phyloP scores from a whole-genome alignment of 2,113 vertebrate genomes.

The Solea solea region DNA sequence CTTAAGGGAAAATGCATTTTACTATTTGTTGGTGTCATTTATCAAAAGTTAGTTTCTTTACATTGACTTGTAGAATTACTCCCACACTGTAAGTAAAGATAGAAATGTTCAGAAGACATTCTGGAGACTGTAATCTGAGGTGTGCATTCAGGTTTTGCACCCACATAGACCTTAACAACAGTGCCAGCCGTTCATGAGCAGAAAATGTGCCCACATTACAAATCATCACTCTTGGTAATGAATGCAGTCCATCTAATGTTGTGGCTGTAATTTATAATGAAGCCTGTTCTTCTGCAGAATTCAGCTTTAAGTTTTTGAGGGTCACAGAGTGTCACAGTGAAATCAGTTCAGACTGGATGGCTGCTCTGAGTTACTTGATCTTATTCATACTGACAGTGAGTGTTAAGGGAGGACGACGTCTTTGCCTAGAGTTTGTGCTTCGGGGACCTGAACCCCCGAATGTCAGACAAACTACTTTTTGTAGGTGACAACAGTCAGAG shows the following conservation, averaged over 20 bases:
- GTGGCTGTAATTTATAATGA: conserved; percentile 15
- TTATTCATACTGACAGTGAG: conserved; percentile 11
- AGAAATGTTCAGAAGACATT: background rate
- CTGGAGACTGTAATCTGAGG: background rate
- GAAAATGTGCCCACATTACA: background rate
- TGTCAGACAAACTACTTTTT: conserved; percentile 34
- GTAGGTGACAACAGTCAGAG: conserved; percentile 15
- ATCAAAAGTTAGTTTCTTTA: background rate
- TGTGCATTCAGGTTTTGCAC: background rate
- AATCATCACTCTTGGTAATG: background rate
- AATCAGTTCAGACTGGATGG: conserved; percentile 30
- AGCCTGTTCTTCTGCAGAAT: conserved; percentile 1
- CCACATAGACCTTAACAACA: background rate
- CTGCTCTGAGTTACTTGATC: conserved; percentile 16
- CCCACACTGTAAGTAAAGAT: conserved; percentile 2
- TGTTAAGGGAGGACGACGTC: conserved; percentile 4
- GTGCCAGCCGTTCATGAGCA: conserved; percentile 7
- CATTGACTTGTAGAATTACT: background rate
- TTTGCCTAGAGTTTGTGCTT: conserved; percentile 16
- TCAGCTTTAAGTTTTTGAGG: conserved; percentile 2
- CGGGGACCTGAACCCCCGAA: conserved; percentile 6
- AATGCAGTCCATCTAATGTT: conserved; percentile 7
- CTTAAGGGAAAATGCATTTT: background rate
- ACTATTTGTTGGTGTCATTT: conserved; percentile 2
- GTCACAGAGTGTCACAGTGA: conserved; percentile 6